Base-by-base conservation (phyloP, 2,888 invertebrate species). In the Megaustenia siamemsis region DNA sequence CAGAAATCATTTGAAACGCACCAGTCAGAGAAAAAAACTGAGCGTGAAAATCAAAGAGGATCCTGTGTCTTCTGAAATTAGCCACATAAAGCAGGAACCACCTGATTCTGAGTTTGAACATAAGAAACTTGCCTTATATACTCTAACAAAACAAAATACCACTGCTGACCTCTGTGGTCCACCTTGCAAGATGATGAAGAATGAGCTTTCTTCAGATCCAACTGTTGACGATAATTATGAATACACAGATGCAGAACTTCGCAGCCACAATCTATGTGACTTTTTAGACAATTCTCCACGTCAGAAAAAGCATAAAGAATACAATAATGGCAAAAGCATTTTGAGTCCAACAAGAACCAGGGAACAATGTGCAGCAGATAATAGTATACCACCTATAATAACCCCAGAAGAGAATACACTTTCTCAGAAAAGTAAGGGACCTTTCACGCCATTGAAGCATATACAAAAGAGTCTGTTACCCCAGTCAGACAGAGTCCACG, bases 21-120 rank as follows among this genome's bases (percentile, higher is more conserved):
- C 89, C 87, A 35, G 88, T 89, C 18, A 79, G 88, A 0, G 90
- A 88, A 82, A 86, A 69, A 28, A 79, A 43, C 49, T 15, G 0
- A 18, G n/a, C 28, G 10, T 32, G 1, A 49, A 73, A 32, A 45
- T 53, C 21, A 71, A 82, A 43, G 45, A 69, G 15, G 53, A 49
- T 24, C 35, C 69, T 15, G 32, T 35, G 1, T 71, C 60, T 28
- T 12, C 56, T 6, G 71, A 82, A 32, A 43, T 28, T 32, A 56
- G 12, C 28, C n/a, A 43, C 35, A 60, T 82, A 73, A 82, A 82
- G 43, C 56, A 73, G 43, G 82, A 82, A 69, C 82, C 82, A 40
- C 40, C 60, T 28, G 82, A 82, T 56, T 60, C 56, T 38, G 82
- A 73, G 56, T 35, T 21, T 60, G 73, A 82, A 21, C 40, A 56